Conservation (phyloP, 2,113 vertebrate species). For the Chaetorhynchus papuensis region DNA sequence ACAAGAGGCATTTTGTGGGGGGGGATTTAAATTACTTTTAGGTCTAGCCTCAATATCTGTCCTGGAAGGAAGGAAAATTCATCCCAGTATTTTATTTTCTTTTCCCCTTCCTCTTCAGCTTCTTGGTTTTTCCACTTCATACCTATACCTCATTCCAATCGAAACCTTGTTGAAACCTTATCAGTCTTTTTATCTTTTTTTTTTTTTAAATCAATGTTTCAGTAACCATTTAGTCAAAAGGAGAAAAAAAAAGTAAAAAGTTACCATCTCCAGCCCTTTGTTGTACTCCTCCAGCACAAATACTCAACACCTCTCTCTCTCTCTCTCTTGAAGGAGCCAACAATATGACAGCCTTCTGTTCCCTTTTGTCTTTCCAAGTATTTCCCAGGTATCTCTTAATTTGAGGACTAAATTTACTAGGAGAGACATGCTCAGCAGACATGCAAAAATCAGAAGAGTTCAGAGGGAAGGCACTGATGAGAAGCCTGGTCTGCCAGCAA, state of each 20-base stretch:
- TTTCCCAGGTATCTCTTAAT: constrained; percentile 55
- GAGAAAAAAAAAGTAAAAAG: not conserved
- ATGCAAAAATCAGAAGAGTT: not conserved
- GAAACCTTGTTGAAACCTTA: not conserved
- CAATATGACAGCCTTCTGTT: constrained; percentile 34
- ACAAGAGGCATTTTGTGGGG: not conserved
- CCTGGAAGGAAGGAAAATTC: not conserved
- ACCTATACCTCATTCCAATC: not conserved
- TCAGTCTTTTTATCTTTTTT: not conserved
- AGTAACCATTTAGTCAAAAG: not conserved
- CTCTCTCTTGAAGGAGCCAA: not conserved
- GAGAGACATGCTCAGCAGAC: not conserved
- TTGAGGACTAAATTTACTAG: constrained; percentile 19
- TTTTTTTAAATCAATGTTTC: not conserved
- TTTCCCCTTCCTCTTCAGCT: not conserved
- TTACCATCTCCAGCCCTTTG: not conserved
- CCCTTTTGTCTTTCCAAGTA: constrained; percentile 34
- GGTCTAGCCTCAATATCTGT: not conserved
- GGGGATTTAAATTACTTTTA: not conserved
- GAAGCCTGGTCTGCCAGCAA: constrained; percentile 26
- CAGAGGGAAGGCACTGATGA: not conserved
- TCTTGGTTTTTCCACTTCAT: not conserved
- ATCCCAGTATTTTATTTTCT: not conserved
- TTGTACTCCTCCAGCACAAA: not conserved
- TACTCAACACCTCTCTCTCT: not conserved